phyloP scores from a whole-genome alignment of 1,140 invertebrate species.

The Leptopilina clavipes region DNA sequence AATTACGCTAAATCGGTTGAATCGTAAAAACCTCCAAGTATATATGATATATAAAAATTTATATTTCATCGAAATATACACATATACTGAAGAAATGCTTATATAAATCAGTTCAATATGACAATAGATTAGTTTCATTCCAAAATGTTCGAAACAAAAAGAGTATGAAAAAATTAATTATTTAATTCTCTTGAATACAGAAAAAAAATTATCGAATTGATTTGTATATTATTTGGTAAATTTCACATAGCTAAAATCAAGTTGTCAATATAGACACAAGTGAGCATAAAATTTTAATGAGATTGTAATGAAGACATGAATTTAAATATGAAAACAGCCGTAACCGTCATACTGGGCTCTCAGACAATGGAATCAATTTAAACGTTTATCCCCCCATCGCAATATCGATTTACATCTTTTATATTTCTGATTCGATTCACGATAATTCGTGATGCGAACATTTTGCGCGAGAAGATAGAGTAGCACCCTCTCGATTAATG shows the following conservation, averaged over 20 bases:
- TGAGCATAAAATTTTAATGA: constrained; percentile 14
- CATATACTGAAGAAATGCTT: too few relatives aligned
- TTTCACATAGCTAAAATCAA: neutral
- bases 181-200: too few relatives aligned
- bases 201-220: too few relatives aligned
- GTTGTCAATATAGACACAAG: constrained; percentile 7
- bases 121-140: too few relatives aligned
- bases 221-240: neutral
- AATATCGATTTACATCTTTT: constrained; percentile 32
- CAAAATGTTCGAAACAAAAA: too few relatives aligned
- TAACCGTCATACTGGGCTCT: neutral
- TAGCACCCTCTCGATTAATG: constrained; percentile 33
- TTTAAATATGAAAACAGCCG: constrained; percentile 29
- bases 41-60: neutral
- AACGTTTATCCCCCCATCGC: constrained; percentile 15
- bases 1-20: constrained; percentile 70
- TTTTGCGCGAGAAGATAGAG: constrained; percentile 18
- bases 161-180: too few relatives aligned
- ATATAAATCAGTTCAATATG: too few relatives aligned
- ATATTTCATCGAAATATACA: neutral
- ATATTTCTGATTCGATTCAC: constrained; percentile 22
- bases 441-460: constrained; percentile 24
- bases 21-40: neutral
- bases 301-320: constrained; percentile 15
- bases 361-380: constrained; percentile 31